phyloP scores from a whole-genome alignment of 2,113 vertebrate species.

The Rhombomys opimus region DNA sequence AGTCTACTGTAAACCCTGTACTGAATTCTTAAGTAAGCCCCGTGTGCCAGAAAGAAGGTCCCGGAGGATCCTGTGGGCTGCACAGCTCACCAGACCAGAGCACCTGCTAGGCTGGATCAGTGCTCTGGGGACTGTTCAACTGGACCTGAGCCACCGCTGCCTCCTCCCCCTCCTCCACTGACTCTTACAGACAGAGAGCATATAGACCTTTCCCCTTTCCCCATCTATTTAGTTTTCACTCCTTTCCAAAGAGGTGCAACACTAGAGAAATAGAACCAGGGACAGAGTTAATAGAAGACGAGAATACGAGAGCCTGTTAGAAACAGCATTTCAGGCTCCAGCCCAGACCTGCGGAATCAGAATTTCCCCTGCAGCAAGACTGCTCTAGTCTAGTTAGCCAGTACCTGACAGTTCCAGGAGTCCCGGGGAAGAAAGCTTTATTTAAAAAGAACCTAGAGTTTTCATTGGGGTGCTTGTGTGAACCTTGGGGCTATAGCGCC shows the following conservation, averaged over 20 bases:
- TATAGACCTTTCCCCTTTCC: not conserved
- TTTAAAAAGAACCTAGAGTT: not conserved
- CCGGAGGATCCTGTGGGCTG: not conserved
- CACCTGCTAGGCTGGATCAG: not conserved
- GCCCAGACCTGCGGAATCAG: not conserved
- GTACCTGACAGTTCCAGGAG: not conserved
- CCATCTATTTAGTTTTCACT: not conserved
- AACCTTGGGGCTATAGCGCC: conserved; percentile 52
- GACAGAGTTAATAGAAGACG: not conserved
- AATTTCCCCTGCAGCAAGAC: not conserved
- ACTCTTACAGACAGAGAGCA: not conserved
- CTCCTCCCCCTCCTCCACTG: not conserved
- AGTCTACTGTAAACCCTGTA: not conserved
- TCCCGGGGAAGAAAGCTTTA: not conserved
- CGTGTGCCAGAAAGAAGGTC: not conserved
- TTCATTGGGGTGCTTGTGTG: not conserved
- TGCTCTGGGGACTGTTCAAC: not conserved
- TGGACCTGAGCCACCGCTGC: not conserved
- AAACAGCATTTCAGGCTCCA: not conserved
- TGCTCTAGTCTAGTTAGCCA: not conserved
- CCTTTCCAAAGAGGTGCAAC: not conserved
- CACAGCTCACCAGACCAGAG: not conserved
- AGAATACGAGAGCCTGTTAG: not conserved
- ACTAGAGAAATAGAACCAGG: not conserved
- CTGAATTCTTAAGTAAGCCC: not conserved